A percentile compares a stretch with the other conserved stretches of the same genome.
Conservation (phyloP, 2,888 invertebrate genomes). For the Bombyx huttoni region DNA sequence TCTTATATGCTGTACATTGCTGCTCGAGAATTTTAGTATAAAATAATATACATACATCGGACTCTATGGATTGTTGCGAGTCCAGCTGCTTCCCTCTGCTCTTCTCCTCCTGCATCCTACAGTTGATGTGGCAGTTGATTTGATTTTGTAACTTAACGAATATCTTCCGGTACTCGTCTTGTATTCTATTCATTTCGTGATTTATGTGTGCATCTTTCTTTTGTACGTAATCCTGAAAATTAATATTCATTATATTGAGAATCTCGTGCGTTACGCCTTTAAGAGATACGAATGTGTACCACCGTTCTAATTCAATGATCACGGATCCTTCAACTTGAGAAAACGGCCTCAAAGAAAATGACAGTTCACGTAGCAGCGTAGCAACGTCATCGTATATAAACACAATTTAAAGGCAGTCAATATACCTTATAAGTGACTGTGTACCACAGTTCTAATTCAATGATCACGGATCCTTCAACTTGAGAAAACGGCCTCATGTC, state of each 20-base stretch:
- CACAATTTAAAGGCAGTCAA: too few relatives aligned
- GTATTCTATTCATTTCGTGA: constrained; percentile 75
- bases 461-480: too few relatives aligned
- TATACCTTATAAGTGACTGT: constrained; percentile 72
- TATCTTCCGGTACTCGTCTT: constrained; percentile 73
- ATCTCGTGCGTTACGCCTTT: too few relatives aligned
- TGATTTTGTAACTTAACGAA: constrained; percentile 68
- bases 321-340: too few relatives aligned
- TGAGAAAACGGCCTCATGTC: not conserved
- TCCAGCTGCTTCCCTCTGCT: constrained; percentile 22
- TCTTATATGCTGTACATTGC: too few relatives aligned
- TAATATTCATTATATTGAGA: not conserved
- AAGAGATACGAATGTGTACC: too few relatives aligned
- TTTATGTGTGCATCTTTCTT: constrained; percentile 76
- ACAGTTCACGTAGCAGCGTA: too few relatives aligned
- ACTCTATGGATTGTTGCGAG: constrained; percentile 22
- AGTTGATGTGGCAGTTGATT: constrained; percentile 54
- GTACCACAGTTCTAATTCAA: too few relatives aligned
- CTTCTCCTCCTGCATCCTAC: constrained; percentile 51
- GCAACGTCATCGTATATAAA: too few relatives aligned
- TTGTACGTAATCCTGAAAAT: constrained; percentile 70
- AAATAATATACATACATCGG: constrained; percentile 29
- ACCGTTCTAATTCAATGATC: too few relatives aligned
- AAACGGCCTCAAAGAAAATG: too few relatives aligned
- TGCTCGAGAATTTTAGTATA: not conserved